These are phyloP conservation scores for Bembecia ichneumoniformis DNA, from an alignment of 2,888 invertebrate genomes.

Conservation along the genomic window DNA sequence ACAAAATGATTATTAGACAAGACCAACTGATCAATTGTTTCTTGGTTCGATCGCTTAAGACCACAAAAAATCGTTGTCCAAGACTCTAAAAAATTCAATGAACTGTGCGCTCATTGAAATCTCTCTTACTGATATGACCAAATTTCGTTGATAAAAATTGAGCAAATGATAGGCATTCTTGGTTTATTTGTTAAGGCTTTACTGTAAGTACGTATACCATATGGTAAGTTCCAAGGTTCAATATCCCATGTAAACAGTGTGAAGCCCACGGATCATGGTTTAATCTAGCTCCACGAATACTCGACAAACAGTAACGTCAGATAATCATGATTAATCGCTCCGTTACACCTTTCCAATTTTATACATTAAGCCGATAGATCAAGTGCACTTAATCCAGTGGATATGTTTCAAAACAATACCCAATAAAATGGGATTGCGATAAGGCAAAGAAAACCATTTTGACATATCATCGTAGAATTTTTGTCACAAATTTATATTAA, in stretches of 20 bases:
- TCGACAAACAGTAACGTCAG: conserved; percentile 49
- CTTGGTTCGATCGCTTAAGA: too few relatives aligned
- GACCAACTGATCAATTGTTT: too few relatives aligned
- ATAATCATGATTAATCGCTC: conserved; percentile 60
- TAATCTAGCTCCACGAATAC: conserved; percentile 50
- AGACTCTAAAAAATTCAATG: too few relatives aligned
- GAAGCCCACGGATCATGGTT: conserved; percentile 26
- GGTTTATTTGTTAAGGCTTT: background rate
- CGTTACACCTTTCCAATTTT: background rate
- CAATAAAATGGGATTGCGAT: background rate
- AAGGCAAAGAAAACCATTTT: too few relatives aligned
- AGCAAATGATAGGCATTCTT: too few relatives aligned
- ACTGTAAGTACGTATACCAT: conserved; percentile 1
- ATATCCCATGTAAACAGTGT: conserved; percentile 23
- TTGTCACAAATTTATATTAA: too few relatives aligned
- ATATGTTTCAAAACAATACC: background rate
- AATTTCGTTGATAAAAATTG: too few relatives aligned
- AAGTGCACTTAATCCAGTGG: background rate
- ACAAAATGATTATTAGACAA: too few relatives aligned
- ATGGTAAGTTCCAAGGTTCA: conserved; percentile 26
- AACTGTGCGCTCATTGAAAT: too few relatives aligned
- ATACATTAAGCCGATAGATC: background rate
- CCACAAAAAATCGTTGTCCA: too few relatives aligned
- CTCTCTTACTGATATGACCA: too few relatives aligned
- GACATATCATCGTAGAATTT: too few relatives aligned